phyloP scores from a whole-genome alignment of 2,888 invertebrate genomes.

The Ophonus ardosiacus region DNA sequence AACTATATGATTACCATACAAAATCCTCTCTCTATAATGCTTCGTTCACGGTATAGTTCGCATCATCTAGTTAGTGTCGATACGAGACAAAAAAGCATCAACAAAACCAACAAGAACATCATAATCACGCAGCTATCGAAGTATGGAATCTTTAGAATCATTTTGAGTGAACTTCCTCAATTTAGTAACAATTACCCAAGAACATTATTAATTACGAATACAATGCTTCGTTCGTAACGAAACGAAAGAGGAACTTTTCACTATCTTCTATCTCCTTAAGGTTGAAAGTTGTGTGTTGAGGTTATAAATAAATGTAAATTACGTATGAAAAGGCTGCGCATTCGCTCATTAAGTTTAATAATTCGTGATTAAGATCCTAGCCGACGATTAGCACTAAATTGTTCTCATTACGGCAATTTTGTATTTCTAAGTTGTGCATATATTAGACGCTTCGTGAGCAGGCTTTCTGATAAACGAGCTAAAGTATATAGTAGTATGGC shows the following conservation, averaged over 20 bases:
- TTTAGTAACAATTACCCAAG: constrained; percentile 61
- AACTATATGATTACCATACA: constrained; percentile 41
- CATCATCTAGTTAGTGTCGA: constrained; percentile 46
- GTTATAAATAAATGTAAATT: constrained; percentile 56
- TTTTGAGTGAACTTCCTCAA: constrained; percentile 53
- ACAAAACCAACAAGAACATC: constrained; percentile 34
- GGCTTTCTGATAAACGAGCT: constrained; percentile 48
- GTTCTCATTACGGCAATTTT: constrained; percentile 77
- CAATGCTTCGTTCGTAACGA: constrained; percentile 31
- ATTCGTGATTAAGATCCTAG: constrained; percentile 76
- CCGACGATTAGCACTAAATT: constrained; percentile 77
- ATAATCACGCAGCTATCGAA: constrained; percentile 30
- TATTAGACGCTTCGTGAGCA: constrained; percentile 70
- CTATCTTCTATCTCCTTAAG: neutral
- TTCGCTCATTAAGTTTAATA: constrained; percentile 75
- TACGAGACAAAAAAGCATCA: constrained; percentile 26
- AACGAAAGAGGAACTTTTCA: constrained; percentile 2
- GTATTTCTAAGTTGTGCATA: constrained; percentile 77
- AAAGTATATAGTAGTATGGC: neutral
- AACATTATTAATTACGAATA: constrained; percentile 56
- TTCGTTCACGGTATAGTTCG: constrained; percentile 42
- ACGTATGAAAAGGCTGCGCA: constrained; percentile 52
- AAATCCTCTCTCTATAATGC: constrained; percentile 4
- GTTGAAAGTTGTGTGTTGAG: neutral
- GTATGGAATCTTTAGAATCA: constrained; percentile 26